Evolutionary conservation across 1,140 invertebrate species (phyloP).

Genomic region (Grapholita molesta): DNA sequence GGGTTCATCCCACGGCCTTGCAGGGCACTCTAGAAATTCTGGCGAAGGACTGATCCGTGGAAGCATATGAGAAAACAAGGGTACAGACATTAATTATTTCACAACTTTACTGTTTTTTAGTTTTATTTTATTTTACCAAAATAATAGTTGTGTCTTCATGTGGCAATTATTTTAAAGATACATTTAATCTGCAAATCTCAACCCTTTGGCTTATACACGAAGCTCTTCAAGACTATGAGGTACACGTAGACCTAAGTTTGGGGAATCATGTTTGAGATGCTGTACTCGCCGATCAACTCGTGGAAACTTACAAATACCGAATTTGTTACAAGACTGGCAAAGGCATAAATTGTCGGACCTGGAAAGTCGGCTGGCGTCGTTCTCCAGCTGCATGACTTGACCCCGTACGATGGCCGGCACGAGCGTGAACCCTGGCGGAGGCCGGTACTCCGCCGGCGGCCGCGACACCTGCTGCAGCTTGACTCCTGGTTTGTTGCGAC

Average conservation of each 20-base stretch:
- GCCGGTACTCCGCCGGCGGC: constrained; percentile 78
- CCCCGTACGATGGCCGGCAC: constrained; percentile 76
- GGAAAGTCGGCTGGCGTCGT: constrained; percentile 62
- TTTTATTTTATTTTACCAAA: too few relatives aligned
- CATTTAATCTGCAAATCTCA: too few relatives aligned
- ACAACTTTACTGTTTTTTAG: neutral
- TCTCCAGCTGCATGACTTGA: constrained; percentile 59
- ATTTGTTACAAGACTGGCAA: too few relatives aligned
- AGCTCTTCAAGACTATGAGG: too few relatives aligned
- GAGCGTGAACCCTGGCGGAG: constrained; percentile 81
- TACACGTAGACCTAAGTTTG: too few relatives aligned
- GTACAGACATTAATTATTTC: neutral
- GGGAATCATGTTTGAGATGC: too few relatives aligned
- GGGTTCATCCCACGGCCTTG: constrained; percentile 62
- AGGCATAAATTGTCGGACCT: constrained; percentile 39
- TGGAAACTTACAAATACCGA: too few relatives aligned
- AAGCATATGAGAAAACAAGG: constrained; percentile 36
- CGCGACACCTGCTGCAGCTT: constrained; percentile 77
- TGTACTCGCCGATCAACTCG: too few relatives aligned
- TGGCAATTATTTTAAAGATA: too few relatives aligned
- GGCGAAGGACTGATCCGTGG: constrained; percentile 66
- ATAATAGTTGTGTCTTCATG: too few relatives aligned
- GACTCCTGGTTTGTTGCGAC: constrained; percentile 81
- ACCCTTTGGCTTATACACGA: too few relatives aligned
- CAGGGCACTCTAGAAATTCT: constrained; percentile 63